A percentile compares a stretch with the other conserved stretches of the same genome.
These are phyloP conservation scores for Butastur rufipennis DNA, from an alignment of 2,113 vertebrate species.

Conservation along the genomic window DNA sequence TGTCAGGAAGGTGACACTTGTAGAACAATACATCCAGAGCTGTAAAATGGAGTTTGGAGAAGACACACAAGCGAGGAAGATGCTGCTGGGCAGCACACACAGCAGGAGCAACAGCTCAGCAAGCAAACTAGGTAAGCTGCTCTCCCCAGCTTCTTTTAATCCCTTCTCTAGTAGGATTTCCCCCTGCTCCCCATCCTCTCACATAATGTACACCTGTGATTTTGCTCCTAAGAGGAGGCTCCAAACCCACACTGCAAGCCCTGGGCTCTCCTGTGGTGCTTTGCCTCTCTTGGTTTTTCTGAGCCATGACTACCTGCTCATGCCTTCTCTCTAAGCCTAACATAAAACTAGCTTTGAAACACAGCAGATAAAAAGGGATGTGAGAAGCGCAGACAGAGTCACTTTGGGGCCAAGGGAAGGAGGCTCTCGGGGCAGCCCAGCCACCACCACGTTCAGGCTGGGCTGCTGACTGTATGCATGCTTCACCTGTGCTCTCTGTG, in stretches of 20 bases:
- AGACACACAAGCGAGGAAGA: rapidly evolving
- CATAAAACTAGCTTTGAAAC: background rate
- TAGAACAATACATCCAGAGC: background rate
- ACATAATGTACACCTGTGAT: background rate
- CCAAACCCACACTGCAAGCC: background rate
- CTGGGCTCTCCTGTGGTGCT: background rate
- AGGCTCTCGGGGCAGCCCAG: rapidly evolving
- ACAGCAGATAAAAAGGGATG: background rate
- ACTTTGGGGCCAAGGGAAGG: background rate
- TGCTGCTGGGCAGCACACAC: background rate
- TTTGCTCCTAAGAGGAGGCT: background rate
- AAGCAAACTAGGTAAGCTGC: background rate
- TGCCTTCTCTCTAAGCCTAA: background rate
- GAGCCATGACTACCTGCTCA: background rate
- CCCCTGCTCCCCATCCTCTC: background rate
- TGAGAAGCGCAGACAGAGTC: background rate
- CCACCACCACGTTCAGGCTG: background rate
- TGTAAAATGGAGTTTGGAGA: background rate
- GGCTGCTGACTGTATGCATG: background rate
- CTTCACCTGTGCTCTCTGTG: background rate
- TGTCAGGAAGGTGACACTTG: background rate
- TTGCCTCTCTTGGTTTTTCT: background rate
- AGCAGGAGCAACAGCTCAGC: background rate
- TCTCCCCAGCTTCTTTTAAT: background rate
- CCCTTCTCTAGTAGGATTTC: background rate